These are phyloP conservation scores for Nasonia oneida DNA, from an alignment of 2,888 invertebrate genomes.

Conservation along the genomic window DNA sequence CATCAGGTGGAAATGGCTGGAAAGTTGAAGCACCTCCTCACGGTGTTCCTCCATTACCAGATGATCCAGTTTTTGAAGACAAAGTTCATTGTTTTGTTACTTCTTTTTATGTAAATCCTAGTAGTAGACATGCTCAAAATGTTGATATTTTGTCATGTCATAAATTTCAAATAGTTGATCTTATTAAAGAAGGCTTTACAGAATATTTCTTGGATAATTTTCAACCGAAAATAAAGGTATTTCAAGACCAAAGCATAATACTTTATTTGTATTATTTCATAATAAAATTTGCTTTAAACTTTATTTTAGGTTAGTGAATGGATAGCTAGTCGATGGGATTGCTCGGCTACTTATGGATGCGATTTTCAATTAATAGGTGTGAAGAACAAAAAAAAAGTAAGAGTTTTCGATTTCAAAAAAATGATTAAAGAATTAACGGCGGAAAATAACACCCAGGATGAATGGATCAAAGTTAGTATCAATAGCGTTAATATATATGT, in stretches of 20 bases:
- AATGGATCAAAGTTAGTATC: constrained; percentile 70
- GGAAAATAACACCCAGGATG: constrained; percentile 67
- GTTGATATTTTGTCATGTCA: constrained; percentile 68
- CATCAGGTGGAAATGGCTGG: constrained; percentile 79
- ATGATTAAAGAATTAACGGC: constrained; percentile 41
- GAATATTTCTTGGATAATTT: constrained; percentile 79
- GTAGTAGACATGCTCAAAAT: not conserved
- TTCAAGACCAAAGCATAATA: too few relatives aligned
- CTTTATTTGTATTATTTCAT: not conserved
- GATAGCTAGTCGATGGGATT: constrained; percentile 68
- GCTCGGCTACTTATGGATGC: constrained; percentile 69
- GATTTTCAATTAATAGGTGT: constrained; percentile 65
- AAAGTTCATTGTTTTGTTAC: constrained; percentile 81
- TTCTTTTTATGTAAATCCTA: constrained; percentile 75
- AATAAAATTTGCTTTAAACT: constrained; percentile 14
- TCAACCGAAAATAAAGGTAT: constrained; percentile 65
- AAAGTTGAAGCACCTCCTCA: constrained; percentile 79
- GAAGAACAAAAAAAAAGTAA: constrained; percentile 22
- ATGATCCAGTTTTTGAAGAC: constrained; percentile 77
- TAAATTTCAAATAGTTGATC: constrained; percentile 80
- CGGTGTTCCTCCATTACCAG: constrained; percentile 79
- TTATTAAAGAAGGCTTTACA: constrained; percentile 77
- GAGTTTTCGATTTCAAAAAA: constrained; percentile 65
- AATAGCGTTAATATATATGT: not conserved
- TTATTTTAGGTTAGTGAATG: constrained; percentile 72